Evolutionary conservation across 2,888 invertebrate genomes (phyloP).

Genomic region (Dyspetes luteomarginatus): DNA sequence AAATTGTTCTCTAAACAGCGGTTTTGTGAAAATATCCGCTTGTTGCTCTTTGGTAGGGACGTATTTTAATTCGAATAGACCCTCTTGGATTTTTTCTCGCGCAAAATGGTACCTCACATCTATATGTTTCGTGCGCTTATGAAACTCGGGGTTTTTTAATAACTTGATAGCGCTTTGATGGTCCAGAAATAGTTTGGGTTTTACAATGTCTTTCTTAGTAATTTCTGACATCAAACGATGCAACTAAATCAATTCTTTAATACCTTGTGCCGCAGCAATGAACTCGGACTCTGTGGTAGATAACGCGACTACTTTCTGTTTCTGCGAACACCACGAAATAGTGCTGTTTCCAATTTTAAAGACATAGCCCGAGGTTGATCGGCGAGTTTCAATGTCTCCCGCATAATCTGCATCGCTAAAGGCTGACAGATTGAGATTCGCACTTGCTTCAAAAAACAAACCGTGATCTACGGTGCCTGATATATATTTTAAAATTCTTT

Average conservation of each 20-base stretch:
- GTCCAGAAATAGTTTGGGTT: conserved; percentile 1
- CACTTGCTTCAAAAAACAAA: not conserved
- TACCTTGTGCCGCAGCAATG: conserved; percentile 2
- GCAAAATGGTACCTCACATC: conserved; percentile 55
- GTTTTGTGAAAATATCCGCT: conserved; percentile 49
- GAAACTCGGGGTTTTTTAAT: not conserved
- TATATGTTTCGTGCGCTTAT: conserved; percentile 50
- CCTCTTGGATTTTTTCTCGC: conserved; percentile 47
- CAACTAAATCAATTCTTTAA: not conserved
- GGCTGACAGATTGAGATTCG: not conserved
- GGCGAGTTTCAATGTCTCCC: not conserved
- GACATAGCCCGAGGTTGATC: not conserved
- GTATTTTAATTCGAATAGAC: conserved; percentile 28
- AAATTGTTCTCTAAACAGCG: conserved; percentile 22
- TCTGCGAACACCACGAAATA: not conserved
- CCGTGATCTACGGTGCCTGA: conserved; percentile 57
- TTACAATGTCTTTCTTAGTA: not conserved
- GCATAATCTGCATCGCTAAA: not conserved
- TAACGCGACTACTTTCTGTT: not conserved
- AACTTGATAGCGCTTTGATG: not conserved
- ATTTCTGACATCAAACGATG: not conserved
- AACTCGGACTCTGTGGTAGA: not conserved
- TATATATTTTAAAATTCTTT: conserved; percentile 62
- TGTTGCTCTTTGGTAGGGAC: conserved; percentile 37
- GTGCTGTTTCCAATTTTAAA: not conserved